Evolutionary conservation across 2,113 vertebrate species (phyloP), one percentile per base, ranked within the genome.

Genomic region (Psilopogon haemacephalus): DNA sequence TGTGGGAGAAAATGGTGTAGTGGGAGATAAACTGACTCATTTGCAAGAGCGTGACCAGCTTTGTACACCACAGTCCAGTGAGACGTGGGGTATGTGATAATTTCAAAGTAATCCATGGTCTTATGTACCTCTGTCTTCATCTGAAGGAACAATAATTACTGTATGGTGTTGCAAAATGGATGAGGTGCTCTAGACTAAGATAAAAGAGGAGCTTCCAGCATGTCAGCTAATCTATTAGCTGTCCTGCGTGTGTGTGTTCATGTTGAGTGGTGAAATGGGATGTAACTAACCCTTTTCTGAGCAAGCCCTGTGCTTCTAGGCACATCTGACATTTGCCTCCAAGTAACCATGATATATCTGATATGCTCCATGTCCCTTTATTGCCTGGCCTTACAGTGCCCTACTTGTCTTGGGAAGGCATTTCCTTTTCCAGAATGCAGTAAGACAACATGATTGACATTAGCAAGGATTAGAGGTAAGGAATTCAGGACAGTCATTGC

Each of bases 241-340:
- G 84, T 21, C 50, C 69, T 6, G n/a, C n/a, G 3, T 68, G 65
- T 71, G 65, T 58, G 73, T 88, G 58, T 73, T 74, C 42, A 2
- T 23, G 27, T 58, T 89, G 15, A 12, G 20, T 79, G 78, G 50
- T 64, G 87, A 91, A 79, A 84, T 59, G 63, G 63, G 74, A 54
- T 79, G 88, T 77, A 65, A 63, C 76, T 28, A 86, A 68, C 62
- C 75, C 26, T 52, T 68, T 67, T 84, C 68, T 89, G 44, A 69
- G 28, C 1, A 4, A 75, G 54, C 40, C 6, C 32, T 37, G 30
- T 76, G 67, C 78, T 91, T 91, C 63, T 62, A 69, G 82, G 87
- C 85, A 79, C 75, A 86, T 72, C 94, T 93, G 89, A 88, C 60
- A 59, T 73, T 85, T 95, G 82, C 68, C 64, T 89, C 14, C 1